Conservation (phyloP, 2,797 vertebrate species). For the Arnoldichthys spilopterus region DNA sequence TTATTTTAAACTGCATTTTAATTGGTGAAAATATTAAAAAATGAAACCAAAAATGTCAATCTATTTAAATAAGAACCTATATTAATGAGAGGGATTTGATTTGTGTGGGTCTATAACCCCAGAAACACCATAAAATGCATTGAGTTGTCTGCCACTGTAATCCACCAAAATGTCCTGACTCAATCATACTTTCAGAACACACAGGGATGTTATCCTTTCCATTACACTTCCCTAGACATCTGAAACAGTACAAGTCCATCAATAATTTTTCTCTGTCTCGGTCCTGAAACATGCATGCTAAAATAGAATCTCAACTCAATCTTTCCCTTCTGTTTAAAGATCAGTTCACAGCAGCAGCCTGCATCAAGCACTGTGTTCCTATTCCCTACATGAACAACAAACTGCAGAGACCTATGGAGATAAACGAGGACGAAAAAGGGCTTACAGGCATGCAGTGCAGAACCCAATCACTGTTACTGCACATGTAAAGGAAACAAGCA, state of each 20-base stretch:
- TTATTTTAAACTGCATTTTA: too few relatives aligned
- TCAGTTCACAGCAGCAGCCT: constrained; percentile 19
- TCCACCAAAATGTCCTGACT: neutral
- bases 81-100: neutral
- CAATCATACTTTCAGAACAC: neutral
- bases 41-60: too few relatives aligned
- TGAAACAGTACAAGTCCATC: constrained; percentile 1
- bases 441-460: neutral
- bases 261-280: neutral
- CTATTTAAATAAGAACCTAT: too few relatives aligned
- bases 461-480: constrained; percentile 26
- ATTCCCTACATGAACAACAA: neutral
- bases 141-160: neutral
- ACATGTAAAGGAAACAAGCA: constrained; percentile 5
- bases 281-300: constrained; percentile 8
- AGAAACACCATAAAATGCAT: constrained; percentile 15
- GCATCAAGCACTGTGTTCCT: constrained; percentile 11
- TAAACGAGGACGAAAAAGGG: constrained; percentile 5
- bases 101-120: neutral
- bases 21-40: too few relatives aligned
- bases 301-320: constrained; percentile 45
- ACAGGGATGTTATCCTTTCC: neutral
- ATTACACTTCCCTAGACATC: neutral
- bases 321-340: constrained; percentile 42
- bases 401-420: neutral